Conservation (phyloP, 2,797 vertebrate genomes). For the Mormyrus hasselquistii region DNA sequence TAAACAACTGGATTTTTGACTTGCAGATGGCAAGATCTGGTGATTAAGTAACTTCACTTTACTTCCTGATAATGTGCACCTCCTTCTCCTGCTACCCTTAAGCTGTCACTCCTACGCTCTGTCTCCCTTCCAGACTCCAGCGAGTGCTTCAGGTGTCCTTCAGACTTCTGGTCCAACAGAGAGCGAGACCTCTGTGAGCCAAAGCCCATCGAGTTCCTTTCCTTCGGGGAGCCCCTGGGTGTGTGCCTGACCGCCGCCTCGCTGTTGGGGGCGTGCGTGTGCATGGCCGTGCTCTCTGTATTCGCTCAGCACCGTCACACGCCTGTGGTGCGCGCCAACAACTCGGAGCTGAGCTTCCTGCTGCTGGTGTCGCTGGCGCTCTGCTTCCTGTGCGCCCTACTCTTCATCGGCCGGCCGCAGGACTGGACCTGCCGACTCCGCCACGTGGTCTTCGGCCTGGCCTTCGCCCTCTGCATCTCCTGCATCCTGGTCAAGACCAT, state of each 20-base stretch:
- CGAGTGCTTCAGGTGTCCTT: constrained; percentile 43
- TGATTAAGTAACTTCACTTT: background rate
- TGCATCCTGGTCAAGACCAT: constrained; percentile 51
- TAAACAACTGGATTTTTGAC: background rate
- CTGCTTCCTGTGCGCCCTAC: constrained; percentile 36
- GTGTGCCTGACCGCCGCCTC: constrained; percentile 30
- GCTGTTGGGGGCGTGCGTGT: constrained; percentile 25
- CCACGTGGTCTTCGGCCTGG: constrained; percentile 38
- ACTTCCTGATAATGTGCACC: background rate
- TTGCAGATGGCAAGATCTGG: background rate
- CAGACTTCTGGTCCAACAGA: constrained; percentile 27
- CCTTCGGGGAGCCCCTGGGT: constrained; percentile 31
- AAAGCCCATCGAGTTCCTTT: constrained; percentile 36
- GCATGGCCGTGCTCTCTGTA: constrained; percentile 18
- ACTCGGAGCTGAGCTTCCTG: constrained; percentile 39
- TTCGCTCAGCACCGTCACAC: constrained; percentile 26
- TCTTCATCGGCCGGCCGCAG: constrained; percentile 36
- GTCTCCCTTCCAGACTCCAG: constrained; percentile 42
- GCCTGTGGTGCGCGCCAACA: constrained; percentile 34
- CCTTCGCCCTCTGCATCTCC: constrained; percentile 38
- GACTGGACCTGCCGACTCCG: constrained; percentile 40
- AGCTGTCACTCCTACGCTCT: background rate
- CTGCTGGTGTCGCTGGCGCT: constrained; percentile 33
- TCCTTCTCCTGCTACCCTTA: background rate
- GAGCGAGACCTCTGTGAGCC: constrained; percentile 24